phyloP scores from a whole-genome alignment of 2,113 vertebrate genomes.

The Indicator maculatus region DNA sequence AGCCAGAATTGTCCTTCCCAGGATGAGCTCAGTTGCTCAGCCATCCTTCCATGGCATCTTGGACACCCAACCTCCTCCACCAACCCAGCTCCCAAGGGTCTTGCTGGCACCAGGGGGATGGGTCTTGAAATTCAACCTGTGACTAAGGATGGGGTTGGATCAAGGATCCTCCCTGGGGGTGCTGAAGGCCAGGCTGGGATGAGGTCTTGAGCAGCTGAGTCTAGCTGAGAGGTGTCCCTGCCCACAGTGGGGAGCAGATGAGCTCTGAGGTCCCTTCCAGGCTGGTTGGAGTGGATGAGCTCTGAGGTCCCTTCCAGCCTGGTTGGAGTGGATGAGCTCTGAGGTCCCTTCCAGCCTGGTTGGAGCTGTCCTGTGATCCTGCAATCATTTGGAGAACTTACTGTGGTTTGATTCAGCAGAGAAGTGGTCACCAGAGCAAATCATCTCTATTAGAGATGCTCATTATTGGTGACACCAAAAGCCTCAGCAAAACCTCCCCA shows the following conservation, averaged over 20 bases:
- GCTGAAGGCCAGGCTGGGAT: no score
- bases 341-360: no score
- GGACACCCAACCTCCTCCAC: neutral
- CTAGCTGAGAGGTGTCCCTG: no score
- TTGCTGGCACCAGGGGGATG: no score
- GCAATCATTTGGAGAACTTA: rapidly evolving
- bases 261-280: no score
- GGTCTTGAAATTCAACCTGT: neutral
- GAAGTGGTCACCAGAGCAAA: neutral
- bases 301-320: no score
- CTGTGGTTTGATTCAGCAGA: neutral
- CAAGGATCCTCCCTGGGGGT: neutral
- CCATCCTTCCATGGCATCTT: rapidly evolving
- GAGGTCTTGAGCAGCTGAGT: no score
- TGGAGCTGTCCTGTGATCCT: neutral
- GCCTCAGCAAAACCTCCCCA: neutral
- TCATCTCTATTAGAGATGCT: neutral
- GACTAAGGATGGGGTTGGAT: neutral
- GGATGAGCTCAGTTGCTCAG: neutral
- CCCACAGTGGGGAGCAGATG: no score
- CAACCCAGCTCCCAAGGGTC: neutral
- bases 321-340: no score
- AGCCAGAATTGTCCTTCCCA: neutral
- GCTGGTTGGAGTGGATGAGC: no score
- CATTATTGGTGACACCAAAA: rapidly evolving